Percentiles rank a stretch among this genome's conserved stretches.
Conservation (phyloP, 2,113 vertebrate species). For the Malurus alboscapulatus region DNA sequence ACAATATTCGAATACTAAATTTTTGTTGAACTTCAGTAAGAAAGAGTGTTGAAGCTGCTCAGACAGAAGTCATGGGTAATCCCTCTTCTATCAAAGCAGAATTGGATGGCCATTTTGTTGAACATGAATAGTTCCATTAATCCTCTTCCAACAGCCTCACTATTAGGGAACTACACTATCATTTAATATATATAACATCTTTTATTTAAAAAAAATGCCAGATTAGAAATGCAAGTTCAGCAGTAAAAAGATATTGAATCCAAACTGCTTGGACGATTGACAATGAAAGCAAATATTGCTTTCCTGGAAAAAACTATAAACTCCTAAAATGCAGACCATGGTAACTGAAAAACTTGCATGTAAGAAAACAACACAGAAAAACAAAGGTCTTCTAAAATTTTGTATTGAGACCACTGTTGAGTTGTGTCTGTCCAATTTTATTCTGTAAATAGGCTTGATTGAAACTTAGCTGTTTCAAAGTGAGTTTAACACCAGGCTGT, state of each 20-base stretch:
- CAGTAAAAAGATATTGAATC: neutral
- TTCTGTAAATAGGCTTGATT: neutral
- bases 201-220: neutral
- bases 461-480: neutral
- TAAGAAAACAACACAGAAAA: neutral
- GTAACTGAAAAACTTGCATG: neutral
- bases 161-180: neutral
- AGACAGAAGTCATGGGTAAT: neutral
- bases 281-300: neutral
- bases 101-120: neutral
- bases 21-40: neutral
- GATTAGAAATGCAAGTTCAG: neutral
- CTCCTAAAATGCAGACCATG: neutral
- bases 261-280: neutral
- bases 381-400: neutral
- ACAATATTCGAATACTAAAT: neutral
- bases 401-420: neutral
- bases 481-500: neutral
- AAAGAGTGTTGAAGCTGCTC: neutral
- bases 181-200: neutral
- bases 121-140: neutral
- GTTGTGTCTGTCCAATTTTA: neutral
- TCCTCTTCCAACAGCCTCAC: neutral
- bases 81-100: neutral
- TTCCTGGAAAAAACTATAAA: neutral